These are phyloP conservation scores for Zingel zingel DNA, from an alignment of 2,113 vertebrate genomes.

Conservation along the genomic window DNA sequence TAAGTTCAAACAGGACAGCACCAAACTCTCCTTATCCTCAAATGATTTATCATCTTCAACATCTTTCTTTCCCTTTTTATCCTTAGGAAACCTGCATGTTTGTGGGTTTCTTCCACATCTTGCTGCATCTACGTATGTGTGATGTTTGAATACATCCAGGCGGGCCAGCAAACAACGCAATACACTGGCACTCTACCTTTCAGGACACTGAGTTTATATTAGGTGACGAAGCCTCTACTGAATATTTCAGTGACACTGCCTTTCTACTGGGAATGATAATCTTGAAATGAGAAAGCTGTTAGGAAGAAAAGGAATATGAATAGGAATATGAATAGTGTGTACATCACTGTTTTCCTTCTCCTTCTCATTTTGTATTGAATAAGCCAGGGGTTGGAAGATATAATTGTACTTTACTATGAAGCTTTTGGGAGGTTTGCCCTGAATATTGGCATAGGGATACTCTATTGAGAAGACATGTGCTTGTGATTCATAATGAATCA, in stretches of 20 bases:
- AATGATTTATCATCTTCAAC: conserved; percentile 24
- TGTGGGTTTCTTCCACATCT: not conserved
- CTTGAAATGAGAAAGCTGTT: conserved; percentile 32
- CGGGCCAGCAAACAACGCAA: not conserved
- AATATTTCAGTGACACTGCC: conserved; percentile 45
- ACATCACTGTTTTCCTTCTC: not conserved
- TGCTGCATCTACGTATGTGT: not conserved
- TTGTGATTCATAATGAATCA: not conserved
- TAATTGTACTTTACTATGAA: not conserved
- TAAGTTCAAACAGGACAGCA: conserved; percentile 26
- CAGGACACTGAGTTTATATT: conserved; percentile 45
- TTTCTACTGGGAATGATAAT: conserved; percentile 25
- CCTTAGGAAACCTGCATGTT: conserved; percentile 13
- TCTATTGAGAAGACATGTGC: not conserved
- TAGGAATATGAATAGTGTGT: not conserved
- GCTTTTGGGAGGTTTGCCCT: not conserved
- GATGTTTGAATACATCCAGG: not conserved
- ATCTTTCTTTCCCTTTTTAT: conserved; percentile 1
- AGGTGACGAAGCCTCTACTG: conserved; percentile 34
- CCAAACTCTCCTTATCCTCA: conserved; percentile 30
- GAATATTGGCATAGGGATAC: not conserved
- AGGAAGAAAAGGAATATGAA: conserved; percentile 21
- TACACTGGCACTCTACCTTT: conserved; percentile 20
- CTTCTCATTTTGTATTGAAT: not conserved
- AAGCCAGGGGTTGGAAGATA: not conserved